phyloP scores from a whole-genome alignment of 2,113 vertebrate species.

The Austrofundulus limnaeus region DNA sequence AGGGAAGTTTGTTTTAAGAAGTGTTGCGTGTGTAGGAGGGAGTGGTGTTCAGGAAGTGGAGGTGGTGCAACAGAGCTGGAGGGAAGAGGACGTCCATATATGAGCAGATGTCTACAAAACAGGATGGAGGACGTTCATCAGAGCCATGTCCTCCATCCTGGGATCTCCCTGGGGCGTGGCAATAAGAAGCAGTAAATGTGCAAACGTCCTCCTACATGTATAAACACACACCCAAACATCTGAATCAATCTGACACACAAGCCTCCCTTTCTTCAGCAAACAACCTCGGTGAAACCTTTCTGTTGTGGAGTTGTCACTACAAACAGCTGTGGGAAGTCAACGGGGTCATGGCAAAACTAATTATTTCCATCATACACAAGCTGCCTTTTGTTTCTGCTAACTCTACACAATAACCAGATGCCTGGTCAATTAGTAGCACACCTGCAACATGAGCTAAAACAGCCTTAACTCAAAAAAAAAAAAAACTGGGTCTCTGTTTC shows the following conservation, averaged over 20 bases:
- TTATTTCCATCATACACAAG: neutral
- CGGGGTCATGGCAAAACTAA: neutral
- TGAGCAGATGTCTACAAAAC: conserved; percentile 62
- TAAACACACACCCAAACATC: conserved; percentile 33
- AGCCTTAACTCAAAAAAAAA: too few relatives aligned
- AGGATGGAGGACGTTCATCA: conserved; percentile 59
- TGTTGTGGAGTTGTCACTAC: neutral
- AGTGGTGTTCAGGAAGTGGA: conserved; percentile 52
- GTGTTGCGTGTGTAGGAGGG: conserved; percentile 22
- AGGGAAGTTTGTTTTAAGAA: neutral
- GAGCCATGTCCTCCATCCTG: conserved; percentile 19
- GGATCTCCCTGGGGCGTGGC: conserved; percentile 35
- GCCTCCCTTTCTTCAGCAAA: too few relatives aligned
- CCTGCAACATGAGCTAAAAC: conserved; percentile 34
- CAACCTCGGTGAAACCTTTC: neutral
- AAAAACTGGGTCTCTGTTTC: conserved; percentile 10
- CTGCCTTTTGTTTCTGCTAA: conserved; percentile 28
- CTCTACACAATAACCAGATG: conserved; percentile 2
- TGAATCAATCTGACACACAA: conserved; percentile 11
- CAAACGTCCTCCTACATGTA: conserved; percentile 31
- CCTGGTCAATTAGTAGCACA: conserved; percentile 27
- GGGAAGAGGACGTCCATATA: conserved; percentile 74
- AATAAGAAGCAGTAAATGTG: conserved; percentile 45
- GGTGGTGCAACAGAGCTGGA: conserved; percentile 33
- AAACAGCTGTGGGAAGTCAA: neutral